A percentile compares a stretch with the other conserved stretches of the same genome.
Conservation (phyloP, 2,113 vertebrate species). For the Rhineura floridana region DNA sequence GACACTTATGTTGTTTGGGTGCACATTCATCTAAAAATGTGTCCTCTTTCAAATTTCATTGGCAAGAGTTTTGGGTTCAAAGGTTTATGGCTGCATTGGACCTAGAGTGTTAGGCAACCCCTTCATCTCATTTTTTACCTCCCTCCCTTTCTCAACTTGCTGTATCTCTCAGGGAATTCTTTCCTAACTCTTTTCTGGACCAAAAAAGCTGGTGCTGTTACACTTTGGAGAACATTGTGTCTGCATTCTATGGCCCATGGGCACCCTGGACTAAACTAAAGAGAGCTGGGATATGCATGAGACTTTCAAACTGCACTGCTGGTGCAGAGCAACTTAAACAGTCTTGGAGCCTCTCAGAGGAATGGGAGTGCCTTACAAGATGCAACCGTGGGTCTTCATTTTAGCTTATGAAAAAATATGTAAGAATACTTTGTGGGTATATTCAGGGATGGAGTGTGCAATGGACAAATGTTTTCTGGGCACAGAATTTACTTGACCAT, state of each 20-base stretch:
- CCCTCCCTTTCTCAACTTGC: not conserved
- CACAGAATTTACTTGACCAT: too few species aligned
- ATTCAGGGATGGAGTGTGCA: too few species aligned
- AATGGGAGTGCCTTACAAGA: too few species aligned
- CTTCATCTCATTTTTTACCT: not conserved
- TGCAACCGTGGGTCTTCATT: too few species aligned
- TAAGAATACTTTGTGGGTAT: too few species aligned
- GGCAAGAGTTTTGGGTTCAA: not conserved
- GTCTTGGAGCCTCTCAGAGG: too few species aligned
- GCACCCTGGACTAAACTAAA: not conserved
- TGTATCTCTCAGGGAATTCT: not conserved
- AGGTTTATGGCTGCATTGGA: not conserved
- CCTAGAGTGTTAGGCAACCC: not conserved
- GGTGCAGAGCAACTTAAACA: too few species aligned
- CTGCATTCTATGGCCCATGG: not conserved
- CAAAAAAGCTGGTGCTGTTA: not conserved
- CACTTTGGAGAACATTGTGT: not conserved
- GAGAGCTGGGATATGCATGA: not conserved
- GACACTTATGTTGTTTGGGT: not conserved
- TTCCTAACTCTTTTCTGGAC: not conserved
- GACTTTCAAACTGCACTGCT: too few species aligned
- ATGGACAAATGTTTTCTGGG: too few species aligned
- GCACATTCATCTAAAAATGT: constrained; percentile 7
- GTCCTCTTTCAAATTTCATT: not conserved
- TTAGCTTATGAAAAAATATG: too few species aligned